Conservation (phyloP, 37 sponge, comb jelly and placozoan species). For the Ephydatia muelleri region DNA sequence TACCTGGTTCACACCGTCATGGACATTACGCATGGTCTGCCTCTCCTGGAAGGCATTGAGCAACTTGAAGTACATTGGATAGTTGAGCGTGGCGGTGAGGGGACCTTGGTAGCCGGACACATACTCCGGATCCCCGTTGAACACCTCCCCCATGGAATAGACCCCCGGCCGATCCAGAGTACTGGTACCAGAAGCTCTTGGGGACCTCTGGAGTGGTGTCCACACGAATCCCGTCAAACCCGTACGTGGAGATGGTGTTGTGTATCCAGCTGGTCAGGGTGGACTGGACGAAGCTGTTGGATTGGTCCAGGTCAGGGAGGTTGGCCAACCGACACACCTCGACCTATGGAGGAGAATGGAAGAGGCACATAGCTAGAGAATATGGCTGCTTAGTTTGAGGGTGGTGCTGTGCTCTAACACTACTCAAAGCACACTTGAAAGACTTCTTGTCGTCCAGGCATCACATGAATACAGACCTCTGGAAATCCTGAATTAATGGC, state of each 20-base stretch:
- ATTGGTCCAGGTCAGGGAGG: slow-evolving; percentile 82
- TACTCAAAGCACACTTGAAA: too few species aligned
- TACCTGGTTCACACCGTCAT: slow-evolving; percentile 53
- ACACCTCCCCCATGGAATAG: slow-evolving; percentile 74
- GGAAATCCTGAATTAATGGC: too few species aligned
- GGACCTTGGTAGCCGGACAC: slow-evolving; percentile 64
- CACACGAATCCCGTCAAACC: slow-evolving; percentile 74
- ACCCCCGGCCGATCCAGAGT: slow-evolving; percentile 59
- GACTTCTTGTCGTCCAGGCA: too few species aligned
- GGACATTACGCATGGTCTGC: slow-evolving; percentile 66
- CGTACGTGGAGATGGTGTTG: slow-evolving; percentile 42
- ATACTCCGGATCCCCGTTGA: slow-evolving; percentile 68
- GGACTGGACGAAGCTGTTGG: slow-evolving; percentile 63
- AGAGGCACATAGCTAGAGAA: too few species aligned
- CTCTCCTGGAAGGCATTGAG: slow-evolving; percentile 51
- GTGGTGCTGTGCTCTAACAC: background rate
- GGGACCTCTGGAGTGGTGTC: slow-evolving; percentile 79
- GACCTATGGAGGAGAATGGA: slow-evolving; percentile 30
- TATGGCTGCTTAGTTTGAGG: background rate
- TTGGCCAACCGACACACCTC: slow-evolving; percentile 79
- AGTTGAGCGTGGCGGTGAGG: slow-evolving; percentile 65
- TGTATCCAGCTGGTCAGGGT: slow-evolving; percentile 67
- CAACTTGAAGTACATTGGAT: slow-evolving; percentile 81
- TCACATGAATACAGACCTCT: too few species aligned
- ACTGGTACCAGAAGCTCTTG: slow-evolving; percentile 72